phyloP scores from a whole-genome alignment of 1,140 invertebrate species.

The Lordiphosa clarofinis region DNA sequence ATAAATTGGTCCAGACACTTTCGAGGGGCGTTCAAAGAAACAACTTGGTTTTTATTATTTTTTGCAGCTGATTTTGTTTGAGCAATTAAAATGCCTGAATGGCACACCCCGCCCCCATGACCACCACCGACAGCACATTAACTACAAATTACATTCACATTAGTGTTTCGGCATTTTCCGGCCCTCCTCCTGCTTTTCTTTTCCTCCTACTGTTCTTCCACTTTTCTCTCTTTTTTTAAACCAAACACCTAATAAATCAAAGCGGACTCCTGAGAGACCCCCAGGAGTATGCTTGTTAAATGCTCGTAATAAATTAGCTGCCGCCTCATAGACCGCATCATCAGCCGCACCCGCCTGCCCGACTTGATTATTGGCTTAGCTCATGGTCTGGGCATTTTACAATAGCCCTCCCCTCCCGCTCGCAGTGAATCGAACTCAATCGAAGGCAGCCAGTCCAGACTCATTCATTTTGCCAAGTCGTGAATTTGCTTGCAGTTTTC shows the following conservation, averaged over 20 bases:
- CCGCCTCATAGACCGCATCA: conserved; percentile 38
- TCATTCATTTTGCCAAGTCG: conserved; percentile 61
- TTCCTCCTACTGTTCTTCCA: conserved; percentile 18
- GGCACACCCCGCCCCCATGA: conserved; percentile 29
- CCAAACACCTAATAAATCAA: conserved; percentile 76
- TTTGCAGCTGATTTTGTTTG: conserved; percentile 39
- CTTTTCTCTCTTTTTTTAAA: conserved; percentile 56
- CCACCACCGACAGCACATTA: conserved; percentile 61
- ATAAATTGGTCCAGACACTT: conserved; percentile 27
- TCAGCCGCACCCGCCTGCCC: conserved; percentile 9
- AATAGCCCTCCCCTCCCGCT: conserved; percentile 17
- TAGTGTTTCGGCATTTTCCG: conserved; percentile 68
- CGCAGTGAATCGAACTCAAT: conserved; percentile 57
- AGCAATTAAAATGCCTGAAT: conserved; percentile 59
- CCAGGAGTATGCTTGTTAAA: conserved; percentile 74
- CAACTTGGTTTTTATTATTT: conserved; percentile 6
- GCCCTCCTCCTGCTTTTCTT: conserved; percentile 25
- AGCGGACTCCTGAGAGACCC: conserved; percentile 60
- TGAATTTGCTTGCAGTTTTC: conserved; percentile 56
- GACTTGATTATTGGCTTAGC: conserved; percentile 70
- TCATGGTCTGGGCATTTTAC: conserved; percentile 63
- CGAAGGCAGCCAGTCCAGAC: conserved; percentile 52
- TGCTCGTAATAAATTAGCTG: conserved; percentile 75
- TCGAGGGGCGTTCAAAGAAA: conserved; percentile 24
- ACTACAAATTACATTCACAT: conserved; percentile 77